Conservation (phyloP, 2,113 vertebrate species). For the Lota lota region DNA sequence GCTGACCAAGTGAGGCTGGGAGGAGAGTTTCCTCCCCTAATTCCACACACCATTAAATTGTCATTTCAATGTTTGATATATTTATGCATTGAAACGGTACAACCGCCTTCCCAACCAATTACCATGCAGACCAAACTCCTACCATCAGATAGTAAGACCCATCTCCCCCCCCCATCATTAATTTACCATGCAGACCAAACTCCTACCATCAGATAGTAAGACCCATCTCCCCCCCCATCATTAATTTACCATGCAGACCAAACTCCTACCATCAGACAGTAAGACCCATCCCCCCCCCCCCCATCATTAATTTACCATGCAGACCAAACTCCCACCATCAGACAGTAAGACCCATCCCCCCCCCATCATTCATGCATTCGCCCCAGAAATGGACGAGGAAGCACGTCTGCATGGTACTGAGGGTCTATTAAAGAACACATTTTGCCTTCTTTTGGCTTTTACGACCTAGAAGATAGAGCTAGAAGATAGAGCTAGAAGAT, state of each 20-base stretch:
- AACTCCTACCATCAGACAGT: constrained; percentile 15
- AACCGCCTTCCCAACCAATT: constrained; percentile 44
- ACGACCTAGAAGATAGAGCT: too few species aligned
- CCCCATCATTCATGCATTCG: neutral
- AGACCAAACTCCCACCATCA: constrained; percentile 20
- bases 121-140: constrained; percentile 32
- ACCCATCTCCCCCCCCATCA: too few species aligned
- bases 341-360: neutral
- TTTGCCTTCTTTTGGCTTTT: too few species aligned
- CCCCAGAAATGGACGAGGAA: constrained; percentile 2
- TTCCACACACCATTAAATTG: constrained; percentile 62
- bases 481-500: too few species aligned
- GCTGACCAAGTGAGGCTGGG: neutral
- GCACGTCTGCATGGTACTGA: constrained; percentile 21
- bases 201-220: constrained; percentile 13
- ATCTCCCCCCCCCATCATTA: too few species aligned
- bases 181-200: constrained; percentile 42
- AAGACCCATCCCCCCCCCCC: too few species aligned
- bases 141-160: constrained; percentile 12
- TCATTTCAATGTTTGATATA: constrained; percentile 58
- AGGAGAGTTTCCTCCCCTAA: constrained; percentile 47
- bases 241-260: constrained; percentile 47
- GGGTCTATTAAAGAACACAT: neutral
- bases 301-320: too few species aligned
- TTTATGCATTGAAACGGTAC: constrained; percentile 59